Evolutionary conservation across 2,113 vertebrate species (phyloP).

Genomic region (Oncorhynchus clarkii): DNA sequence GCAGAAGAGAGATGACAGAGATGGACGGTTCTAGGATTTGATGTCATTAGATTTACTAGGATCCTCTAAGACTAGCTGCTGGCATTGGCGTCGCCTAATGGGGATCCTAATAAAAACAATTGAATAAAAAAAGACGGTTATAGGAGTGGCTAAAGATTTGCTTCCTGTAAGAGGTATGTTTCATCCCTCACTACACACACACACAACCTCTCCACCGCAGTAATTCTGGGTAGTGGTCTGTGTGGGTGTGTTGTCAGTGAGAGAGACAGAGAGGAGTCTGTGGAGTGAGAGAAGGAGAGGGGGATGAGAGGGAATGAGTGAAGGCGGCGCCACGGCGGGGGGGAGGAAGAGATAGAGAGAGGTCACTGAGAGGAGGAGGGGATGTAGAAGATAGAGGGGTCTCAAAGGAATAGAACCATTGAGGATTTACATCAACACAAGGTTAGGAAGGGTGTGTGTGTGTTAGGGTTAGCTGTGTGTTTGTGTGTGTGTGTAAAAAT

Average conservation of each 20-base stretch:
- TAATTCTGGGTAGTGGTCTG: background rate
- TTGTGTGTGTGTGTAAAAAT: background rate
- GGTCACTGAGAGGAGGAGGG: background rate
- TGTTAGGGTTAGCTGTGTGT: too few species aligned
- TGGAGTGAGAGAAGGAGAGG: conserved; percentile 23
- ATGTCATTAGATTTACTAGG: too few species aligned
- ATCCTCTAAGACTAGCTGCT: too few species aligned
- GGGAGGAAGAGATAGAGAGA: background rate
- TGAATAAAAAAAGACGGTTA: too few species aligned
- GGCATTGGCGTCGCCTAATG: too few species aligned
- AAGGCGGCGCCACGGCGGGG: background rate
- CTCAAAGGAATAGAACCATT: background rate
- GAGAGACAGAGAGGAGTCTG: background rate
- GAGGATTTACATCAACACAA: background rate
- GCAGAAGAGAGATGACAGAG: too few species aligned
- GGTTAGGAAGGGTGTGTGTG: background rate
- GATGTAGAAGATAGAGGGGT: background rate
- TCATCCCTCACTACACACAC: background rate
- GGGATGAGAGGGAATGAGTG: conserved; percentile 20
- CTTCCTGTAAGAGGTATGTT: background rate
- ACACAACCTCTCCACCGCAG: background rate
- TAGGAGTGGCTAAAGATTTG: too few species aligned
- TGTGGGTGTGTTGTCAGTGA: background rate
- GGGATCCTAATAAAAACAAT: too few species aligned
- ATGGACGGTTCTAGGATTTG: too few species aligned